phyloP scores from a whole-genome alignment of 2,888 invertebrate genomes.

The Cephus sareptanus region DNA sequence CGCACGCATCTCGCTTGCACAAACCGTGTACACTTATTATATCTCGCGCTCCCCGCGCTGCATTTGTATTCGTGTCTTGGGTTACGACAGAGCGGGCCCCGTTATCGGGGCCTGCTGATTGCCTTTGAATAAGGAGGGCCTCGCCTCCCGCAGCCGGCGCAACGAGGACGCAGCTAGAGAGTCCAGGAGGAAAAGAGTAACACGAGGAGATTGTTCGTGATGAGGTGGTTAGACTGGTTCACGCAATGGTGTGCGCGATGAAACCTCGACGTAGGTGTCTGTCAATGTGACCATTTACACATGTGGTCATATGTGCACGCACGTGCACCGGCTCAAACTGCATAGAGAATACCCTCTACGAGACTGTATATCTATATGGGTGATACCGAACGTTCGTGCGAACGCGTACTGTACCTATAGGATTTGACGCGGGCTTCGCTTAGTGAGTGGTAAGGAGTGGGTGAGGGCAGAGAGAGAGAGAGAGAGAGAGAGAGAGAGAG shows the following conservation, averaged over 20 bases:
- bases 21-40: conserved; percentile 7
- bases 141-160: conserved; percentile 34
- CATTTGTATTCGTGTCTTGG: conserved; percentile 70
- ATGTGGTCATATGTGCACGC: conserved; percentile 36
- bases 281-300: no score
- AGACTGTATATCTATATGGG: no score
- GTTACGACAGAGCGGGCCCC: conserved; percentile 63
- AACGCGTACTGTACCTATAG: not conserved
- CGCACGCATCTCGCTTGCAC: conserved; percentile 3
- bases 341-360: no score
- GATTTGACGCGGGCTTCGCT: conserved; percentile 5
- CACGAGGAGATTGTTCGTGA: conserved; percentile 64
- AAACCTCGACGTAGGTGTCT: not conserved
- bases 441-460: conserved; percentile 1
- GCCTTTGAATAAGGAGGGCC: conserved; percentile 58
- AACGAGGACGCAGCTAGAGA: conserved; percentile 44
- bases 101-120: conserved; percentile 65
- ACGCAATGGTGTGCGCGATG: conserved; percentile 15
- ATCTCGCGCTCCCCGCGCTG: conserved; percentile 56
- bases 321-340: conserved; percentile 27
- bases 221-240: conserved; percentile 67
- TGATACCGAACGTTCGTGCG: no score
- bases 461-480: conserved; percentile 20
- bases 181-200: conserved; percentile 50
- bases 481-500: conserved; percentile 18